Base-by-base conservation (phyloP, 2,113 vertebrate genomes). In the Cavia porcellus region DNA sequence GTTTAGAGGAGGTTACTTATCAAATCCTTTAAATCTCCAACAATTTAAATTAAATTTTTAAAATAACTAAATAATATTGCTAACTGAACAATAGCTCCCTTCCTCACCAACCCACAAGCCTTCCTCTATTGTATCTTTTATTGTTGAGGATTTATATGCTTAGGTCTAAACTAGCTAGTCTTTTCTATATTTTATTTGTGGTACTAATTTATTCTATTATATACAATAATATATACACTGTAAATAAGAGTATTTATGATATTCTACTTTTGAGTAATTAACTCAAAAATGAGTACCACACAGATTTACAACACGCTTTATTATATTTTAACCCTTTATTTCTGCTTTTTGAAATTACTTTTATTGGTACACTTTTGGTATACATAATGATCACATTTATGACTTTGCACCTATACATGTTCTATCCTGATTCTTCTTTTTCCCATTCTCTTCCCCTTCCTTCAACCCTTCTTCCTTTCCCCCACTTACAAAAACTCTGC, bases 11-110 rank as follows among this genome's bases (percentile, higher is more conserved):
- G 5, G 52, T 93, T 79, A 8, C 72, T 87, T 45, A 47, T 68
- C 87, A 93, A 92, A 22, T 3, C 24, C 13, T 1, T 17, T 72
- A 66, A 79, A 93, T 19, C 15, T 4, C 25, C 5, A 25, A 74
- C 42, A 57, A 82, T 86, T 94, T 83, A 66, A 59, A 55, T 10
- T n/a, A 20, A 59, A 90, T 89, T 94, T 92, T 38, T 19, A 42
- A 91, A 92, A 66, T 79, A 94, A 4, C 28, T 30, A 84, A 42
- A 32, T 7, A 64, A 77, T 32, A 85, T 81, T 83, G 74, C 3
- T 82, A 84, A 62, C 50, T 75, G 84, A 70, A 70, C 64, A 88
- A 82, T 28, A 92, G 20, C 42, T 79, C 1, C 17, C 35, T 68
- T 96, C 66, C n/a, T 89, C 32, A 90, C 14, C 32, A 80, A 83